Evolutionary conservation across 2,113 vertebrate genomes (phyloP).

Genomic region (Cephalopholis sonnerati): DNA sequence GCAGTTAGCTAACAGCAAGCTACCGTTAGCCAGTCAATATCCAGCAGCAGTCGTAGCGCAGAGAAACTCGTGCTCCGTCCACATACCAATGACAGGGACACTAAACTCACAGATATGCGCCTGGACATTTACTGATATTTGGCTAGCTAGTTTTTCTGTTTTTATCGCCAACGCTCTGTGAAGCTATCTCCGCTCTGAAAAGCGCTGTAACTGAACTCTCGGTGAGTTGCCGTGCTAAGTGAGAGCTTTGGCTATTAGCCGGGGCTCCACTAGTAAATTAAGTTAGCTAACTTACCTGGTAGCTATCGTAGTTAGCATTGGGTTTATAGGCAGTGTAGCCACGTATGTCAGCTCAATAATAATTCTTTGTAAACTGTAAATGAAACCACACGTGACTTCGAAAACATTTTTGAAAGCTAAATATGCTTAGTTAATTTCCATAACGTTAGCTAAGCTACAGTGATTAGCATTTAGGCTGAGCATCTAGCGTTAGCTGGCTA

Average conservation of each 20-base stretch:
- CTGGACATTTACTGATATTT: conserved; percentile 55
- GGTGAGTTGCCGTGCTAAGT: conserved; percentile 67
- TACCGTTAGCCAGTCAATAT: conserved; percentile 39
- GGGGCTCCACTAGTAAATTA: not conserved
- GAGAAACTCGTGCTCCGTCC: conserved; percentile 63
- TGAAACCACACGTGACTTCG: no score
- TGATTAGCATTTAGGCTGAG: conserved; percentile 44
- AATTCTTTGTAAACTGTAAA: no score
- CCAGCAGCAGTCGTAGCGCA: conserved; percentile 45
- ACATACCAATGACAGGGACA: conserved; percentile 63
- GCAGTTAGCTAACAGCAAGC: conserved; percentile 21
- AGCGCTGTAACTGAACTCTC: conserved; percentile 51
- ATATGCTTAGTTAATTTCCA: not conserved
- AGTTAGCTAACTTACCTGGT: conserved; percentile 18
- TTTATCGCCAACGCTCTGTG: not conserved
- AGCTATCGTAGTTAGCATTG: not conserved
- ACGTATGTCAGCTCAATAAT: not conserved
- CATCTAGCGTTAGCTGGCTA: conserved; percentile 34
- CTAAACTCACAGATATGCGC: conserved; percentile 63
- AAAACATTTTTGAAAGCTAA: not conserved
- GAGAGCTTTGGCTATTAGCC: conserved; percentile 34
- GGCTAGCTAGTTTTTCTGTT: conserved; percentile 13
- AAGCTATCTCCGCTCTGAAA: conserved; percentile 40
- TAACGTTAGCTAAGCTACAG: conserved; percentile 14
- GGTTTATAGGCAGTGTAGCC: not conserved